Evolutionary conservation across 2,888 invertebrate genomes (phyloP).

Genomic region (Julus scanicus): DNA sequence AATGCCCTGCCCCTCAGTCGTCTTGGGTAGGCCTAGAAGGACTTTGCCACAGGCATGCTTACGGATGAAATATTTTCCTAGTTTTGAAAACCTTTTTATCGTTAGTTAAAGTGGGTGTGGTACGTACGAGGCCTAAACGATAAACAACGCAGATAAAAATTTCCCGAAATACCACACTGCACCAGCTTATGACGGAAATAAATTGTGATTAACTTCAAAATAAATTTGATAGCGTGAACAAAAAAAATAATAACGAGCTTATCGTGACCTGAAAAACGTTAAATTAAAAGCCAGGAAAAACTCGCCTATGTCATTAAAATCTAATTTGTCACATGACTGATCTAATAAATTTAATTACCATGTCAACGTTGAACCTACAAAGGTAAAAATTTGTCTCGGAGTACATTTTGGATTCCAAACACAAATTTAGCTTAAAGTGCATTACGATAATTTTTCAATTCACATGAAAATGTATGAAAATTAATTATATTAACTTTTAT

Average conservation of each 20-base stretch:
- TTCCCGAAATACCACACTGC: neutral
- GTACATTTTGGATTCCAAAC: too few relatives aligned
- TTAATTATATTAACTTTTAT: too few relatives aligned
- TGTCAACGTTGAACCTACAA: neutral
- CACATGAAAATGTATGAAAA: too few relatives aligned
- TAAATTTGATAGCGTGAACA: neutral
- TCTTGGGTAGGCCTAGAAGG: slow-evolving; percentile 37
- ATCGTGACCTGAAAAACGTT: neutral
- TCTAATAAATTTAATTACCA: neutral
- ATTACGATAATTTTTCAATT: too few relatives aligned
- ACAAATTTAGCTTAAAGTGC: too few relatives aligned
- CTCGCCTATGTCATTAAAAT: neutral
- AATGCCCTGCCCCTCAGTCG: slow-evolving; percentile 45
- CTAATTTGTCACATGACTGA: neutral
- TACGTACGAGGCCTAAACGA: neutral
- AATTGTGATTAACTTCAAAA: neutral
- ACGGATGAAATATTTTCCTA: slow-evolving; percentile 1
- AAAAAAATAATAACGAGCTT: neutral
- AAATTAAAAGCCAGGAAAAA: slow-evolving; percentile 12
- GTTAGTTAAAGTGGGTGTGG: slow-evolving; percentile 47
- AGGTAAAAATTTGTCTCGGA: neutral
- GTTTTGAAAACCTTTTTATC: slow-evolving; percentile 8
- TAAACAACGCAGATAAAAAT: slow-evolving; percentile 28
- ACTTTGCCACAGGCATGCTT: neutral
- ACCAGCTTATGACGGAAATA: neutral